A percentile compares a stretch with the other conserved stretches of the same genome.
phyloP scores from a whole-genome alignment of 92 coral and sea anemone species.

The Porites evermanni region DNA sequence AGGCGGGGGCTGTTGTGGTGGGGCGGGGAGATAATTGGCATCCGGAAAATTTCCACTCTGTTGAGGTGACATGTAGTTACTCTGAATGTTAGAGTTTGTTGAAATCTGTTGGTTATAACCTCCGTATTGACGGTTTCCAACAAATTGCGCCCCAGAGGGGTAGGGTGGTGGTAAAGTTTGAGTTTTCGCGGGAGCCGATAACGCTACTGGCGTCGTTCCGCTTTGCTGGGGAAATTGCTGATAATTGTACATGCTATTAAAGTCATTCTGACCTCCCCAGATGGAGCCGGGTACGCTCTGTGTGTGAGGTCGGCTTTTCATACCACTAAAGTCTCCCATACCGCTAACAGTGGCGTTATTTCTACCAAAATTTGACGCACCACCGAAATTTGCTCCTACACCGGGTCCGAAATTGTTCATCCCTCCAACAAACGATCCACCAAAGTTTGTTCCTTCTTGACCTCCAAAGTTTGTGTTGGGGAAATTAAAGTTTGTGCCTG shows the following conservation, averaged over 20 bases:
- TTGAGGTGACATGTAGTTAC: constrained; percentile 28
- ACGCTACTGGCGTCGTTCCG: constrained; percentile 18
- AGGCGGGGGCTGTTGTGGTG: constrained; percentile 48
- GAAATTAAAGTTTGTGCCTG: not conserved
- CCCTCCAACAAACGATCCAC: constrained; percentile 9
- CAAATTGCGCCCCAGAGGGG: constrained; percentile 21
- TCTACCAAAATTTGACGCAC: constrained; percentile 8
- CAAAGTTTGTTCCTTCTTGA: constrained; percentile 23
- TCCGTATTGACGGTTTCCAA: constrained; percentile 22
- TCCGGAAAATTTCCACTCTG: constrained; percentile 38
- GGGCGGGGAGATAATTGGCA: constrained; percentile 11
- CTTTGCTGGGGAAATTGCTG: constrained; percentile 19
- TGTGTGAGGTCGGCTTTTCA: constrained; percentile 4
- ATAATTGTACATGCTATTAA: constrained; percentile 23
- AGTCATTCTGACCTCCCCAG: constrained; percentile 41
- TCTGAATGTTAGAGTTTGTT: constrained; percentile 23
- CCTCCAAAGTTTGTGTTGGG: constrained; percentile 17
- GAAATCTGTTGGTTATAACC: constrained; percentile 23
- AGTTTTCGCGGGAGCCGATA: constrained; percentile 3
- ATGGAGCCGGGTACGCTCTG: constrained; percentile 16
- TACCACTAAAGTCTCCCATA: constrained; percentile 16
- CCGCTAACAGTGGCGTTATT: not conserved
- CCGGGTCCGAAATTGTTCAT: not conserved
- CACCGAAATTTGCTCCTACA: constrained; percentile 7
- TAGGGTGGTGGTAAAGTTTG: constrained; percentile 44